Base-by-base conservation (phyloP, 23 tunicate species). In the Styela plicata region DNA sequence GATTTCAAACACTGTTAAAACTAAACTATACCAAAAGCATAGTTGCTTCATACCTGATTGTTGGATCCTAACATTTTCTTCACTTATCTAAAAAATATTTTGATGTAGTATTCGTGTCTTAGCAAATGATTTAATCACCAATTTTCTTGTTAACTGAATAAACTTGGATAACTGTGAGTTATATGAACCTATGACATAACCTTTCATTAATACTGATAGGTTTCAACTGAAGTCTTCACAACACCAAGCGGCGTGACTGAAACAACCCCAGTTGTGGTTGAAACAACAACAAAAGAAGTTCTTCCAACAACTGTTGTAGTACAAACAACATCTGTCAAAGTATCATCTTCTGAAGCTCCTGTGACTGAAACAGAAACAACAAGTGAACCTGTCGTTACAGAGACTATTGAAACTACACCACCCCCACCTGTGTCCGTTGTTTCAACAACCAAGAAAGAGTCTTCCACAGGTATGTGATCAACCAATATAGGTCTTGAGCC, bases 261-360 rank as follows among this genome's bases (percentile, higher is more conserved):
- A 76, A 44, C 36, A 32, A 33, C 77, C 13, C 32, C 77, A 23
- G 24, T 44, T 36, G 81, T 33, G 13, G 81, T 44, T 57, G 78
- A 73, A 23, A 2, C 79, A 35, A 85, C 85, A 30, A 86, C 85
- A 27, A 73, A 86, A 74, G 77, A 78, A 68, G 53, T 28, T 5
- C 24, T 34, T 26, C 82, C 74, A 63, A 23, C 74, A 0, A 33
- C 76, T 20, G 27, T 30, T 64, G 33, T 74, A 25, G 53, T 64
- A 31, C 34, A 23, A 20, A 77, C 83, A 34, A 26, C 77, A 24
- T 17, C 69, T 17, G 34, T 23, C 2, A 44, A 66, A 44, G 24
- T 76, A 23, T 34, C 83, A 37, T 20, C 3, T 26, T 20, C 3
- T 26, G 83, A 64, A 65, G 26, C 67, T 32, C 33, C 67, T 26